phyloP scores from a whole-genome alignment of 1,140 invertebrate species.

The Drosophila kikkawai region DNA sequence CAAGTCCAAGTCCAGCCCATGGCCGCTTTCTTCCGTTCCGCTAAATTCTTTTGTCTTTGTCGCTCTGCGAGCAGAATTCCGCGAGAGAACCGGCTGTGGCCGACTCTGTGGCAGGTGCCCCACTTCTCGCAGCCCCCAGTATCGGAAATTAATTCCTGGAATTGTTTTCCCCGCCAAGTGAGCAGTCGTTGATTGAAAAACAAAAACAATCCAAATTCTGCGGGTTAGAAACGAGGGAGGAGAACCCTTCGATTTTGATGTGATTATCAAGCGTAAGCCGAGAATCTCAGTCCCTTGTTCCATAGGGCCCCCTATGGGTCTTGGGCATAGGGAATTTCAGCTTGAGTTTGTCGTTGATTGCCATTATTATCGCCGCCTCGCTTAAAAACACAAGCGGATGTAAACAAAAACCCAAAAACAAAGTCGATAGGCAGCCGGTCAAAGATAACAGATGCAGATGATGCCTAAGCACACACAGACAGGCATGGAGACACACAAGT shows the following conservation, averaged over 20 bases:
- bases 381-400: conserved; percentile 32
- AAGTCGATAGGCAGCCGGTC: conserved; percentile 28
- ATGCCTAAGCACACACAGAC: conserved; percentile 19
- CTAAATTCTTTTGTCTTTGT: conserved; percentile 49
- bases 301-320: conserved; percentile 11
- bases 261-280: conserved; percentile 15
- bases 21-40: conserved; percentile 50
- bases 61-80: conserved; percentile 27
- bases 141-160: conserved; percentile 49
- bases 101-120: conserved; percentile 37
- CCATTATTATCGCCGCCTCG: conserved; percentile 26
- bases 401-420: conserved; percentile 19
- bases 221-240: conserved; percentile 13
- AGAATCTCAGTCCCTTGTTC: conserved; percentile 27
- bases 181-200: conserved; percentile 35
- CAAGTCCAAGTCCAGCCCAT: conserved; percentile 24
- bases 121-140: conserved; percentile 24
- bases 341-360: conserved; percentile 21
- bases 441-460: conserved; percentile 41
- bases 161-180: conserved; percentile 22
- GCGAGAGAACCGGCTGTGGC: conserved; percentile 35
- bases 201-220: conserved; percentile 32
- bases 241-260: conserved; percentile 21
- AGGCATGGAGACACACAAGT: conserved; percentile 1
- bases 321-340: neutral